These are phyloP conservation scores for Synanceia verrucosa DNA, from an alignment of 2,797 vertebrate genomes.

Conservation along the genomic window DNA sequence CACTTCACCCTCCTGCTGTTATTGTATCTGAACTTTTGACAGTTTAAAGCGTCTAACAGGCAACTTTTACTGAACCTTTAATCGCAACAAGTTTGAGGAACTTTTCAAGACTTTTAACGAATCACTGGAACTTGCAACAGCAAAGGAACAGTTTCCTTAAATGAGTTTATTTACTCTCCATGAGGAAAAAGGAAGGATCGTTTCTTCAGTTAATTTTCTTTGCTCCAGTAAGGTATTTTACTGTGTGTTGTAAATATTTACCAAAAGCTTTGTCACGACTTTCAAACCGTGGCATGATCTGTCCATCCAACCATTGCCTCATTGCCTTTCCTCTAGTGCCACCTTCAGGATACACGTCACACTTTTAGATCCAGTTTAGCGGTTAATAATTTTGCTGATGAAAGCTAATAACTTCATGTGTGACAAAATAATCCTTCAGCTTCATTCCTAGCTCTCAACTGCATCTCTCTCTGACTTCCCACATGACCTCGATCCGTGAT, in stretches of 20 bases:
- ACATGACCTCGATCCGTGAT: not conserved
- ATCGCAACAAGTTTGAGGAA: not conserved
- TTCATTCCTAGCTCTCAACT: conserved; percentile 3
- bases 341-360: conserved; percentile 1
- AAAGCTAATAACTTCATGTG: no score
- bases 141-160: conserved; percentile 1
- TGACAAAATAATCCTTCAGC: not conserved
- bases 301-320: not conserved
- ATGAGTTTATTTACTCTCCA: conserved; percentile 4
- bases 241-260: conserved; percentile 43
- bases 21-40: conserved; percentile 5
- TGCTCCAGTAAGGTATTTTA: conserved; percentile 30
- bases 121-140: conserved; percentile 29
- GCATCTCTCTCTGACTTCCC: not conserved
- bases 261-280: conserved; percentile 16
- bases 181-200: not conserved
- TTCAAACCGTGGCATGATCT: conserved; percentile 19
- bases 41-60: not conserved
- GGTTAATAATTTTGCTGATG: no score
- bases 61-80: conserved; percentile 19
- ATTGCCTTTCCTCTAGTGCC: conserved; percentile 3
- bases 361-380: no score
- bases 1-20: not conserved
- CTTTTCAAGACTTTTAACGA: not conserved
- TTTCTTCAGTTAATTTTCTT: conserved; percentile 22